Base-by-base conservation (phyloP, 2,888 invertebrate genomes). In the Gastrophysa polygoni region DNA sequence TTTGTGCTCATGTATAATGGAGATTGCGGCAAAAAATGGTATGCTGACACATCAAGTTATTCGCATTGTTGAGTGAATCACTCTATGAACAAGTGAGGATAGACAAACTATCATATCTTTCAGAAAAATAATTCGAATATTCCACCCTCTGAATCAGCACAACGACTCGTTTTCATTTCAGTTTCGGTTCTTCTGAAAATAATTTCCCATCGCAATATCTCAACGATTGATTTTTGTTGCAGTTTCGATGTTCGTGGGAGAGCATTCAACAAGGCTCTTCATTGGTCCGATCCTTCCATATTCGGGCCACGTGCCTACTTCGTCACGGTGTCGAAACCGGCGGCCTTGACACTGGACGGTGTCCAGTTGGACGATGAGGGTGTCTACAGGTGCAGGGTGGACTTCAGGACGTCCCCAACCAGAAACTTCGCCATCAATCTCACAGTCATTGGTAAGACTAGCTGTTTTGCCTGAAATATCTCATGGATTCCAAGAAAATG, bases 221-320 rank as follows among this genome's bases (percentile, higher is more conserved):
- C n/a, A 38, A 38, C 7, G 24, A 24, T 5, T 3, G 24, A 24
- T 24, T 52, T 59, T 64, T 48, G 70, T 87, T 85, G 2, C 87
- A 94, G 94, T 82, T 92, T 93, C 79, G 93, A 94, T 82, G 93
- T 93, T 14, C 86, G 93, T 43, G 94, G 93, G 18, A 87, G 92
- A 64, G 86, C 92, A 1, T 89, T 93, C 80, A 88, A 87, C 78
- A 91, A 93, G 78, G 93, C 93, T 0, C 83, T 90, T 8, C 93
- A 93, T 75, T 91, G 91, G 90, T 93, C 94, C 1, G 92, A 93
- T 72, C 89, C 91, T 0, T 87, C 89, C 24, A 89, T 91, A 50
- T 95, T 95, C 76, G 93, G 93, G 2, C 91, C 91, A 1, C 85
- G 95, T 61, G 94, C 95, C 4, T 92, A 92, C 81, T 94, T 95